These are phyloP conservation scores for Apocheima hispidaria DNA, from an alignment of 2,888 invertebrate genomes.

Conservation along the genomic window DNA sequence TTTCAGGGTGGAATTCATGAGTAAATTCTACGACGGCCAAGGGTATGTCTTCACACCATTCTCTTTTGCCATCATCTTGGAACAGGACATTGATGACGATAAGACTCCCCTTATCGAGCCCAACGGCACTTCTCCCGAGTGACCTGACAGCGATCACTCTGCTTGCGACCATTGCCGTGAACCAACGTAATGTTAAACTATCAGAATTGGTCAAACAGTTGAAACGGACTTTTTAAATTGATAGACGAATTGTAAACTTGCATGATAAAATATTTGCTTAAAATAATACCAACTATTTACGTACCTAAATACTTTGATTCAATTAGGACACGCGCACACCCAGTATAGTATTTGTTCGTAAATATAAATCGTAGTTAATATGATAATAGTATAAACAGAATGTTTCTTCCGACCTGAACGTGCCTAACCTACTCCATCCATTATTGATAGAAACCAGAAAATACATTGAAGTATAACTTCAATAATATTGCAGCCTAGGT, in stretches of 20 bases:
- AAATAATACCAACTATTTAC: background rate
- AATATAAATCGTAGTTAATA: background rate
- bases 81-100: constrained; percentile 81
- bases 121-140: constrained; percentile 69
- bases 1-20: constrained; percentile 97
- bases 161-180: constrained; percentile 22
- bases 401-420: background rate
- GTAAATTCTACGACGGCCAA: constrained; percentile 94
- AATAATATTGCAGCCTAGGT: background rate
- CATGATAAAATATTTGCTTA: background rate
- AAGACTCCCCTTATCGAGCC: constrained; percentile 53
- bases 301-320: background rate
- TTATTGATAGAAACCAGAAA: background rate
- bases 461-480: background rate
- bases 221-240: background rate
- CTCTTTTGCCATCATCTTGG: constrained; percentile 88
- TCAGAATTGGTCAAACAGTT: constrained; percentile 2
- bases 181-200: background rate
- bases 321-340: background rate
- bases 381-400: background rate
- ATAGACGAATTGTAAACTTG: background rate
- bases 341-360: background rate
- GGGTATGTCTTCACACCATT: constrained; percentile 92
- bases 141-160: constrained; percentile 51
- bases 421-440: background rate